These are phyloP conservation scores for Hololepta plana DNA, from an alignment of 2,888 invertebrate genomes.

Conservation along the genomic window DNA sequence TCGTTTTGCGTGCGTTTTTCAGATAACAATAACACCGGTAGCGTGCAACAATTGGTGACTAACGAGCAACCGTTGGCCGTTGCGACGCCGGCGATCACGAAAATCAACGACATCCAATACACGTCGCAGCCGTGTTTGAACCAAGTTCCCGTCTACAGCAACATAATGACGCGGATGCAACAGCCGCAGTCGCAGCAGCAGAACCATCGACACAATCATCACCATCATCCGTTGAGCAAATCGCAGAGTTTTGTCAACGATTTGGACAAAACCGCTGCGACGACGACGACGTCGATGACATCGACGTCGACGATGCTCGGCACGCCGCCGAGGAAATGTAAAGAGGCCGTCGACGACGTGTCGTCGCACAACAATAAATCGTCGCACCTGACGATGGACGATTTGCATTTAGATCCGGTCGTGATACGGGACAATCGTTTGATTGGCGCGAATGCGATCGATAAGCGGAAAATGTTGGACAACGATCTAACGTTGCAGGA, in stretches of 20 bases:
- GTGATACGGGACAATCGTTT: constrained; percentile 17
- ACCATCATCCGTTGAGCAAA: constrained; percentile 20
- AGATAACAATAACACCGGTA: constrained; percentile 48
- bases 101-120: constrained; percentile 15
- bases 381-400: constrained; percentile 27
- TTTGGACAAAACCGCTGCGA: constrained; percentile 7
- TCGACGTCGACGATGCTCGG: constrained; percentile 1
- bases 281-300: constrained; percentile 10
- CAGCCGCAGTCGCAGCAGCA: constrained; percentile 7
- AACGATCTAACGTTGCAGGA: constrained; percentile 25
- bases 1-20: too few relatives aligned
- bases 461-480: constrained; percentile 18
- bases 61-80: constrained; percentile 43
- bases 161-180: constrained; percentile 13
- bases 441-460: constrained; percentile 7
- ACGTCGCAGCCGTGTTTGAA: constrained; percentile 26
- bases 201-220: too few relatives aligned
- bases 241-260: constrained; percentile 14
- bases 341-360: constrained; percentile 8
- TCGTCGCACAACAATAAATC: constrained; percentile 9
- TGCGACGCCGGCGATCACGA: constrained; percentile 8
- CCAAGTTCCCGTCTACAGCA: constrained; percentile 26
- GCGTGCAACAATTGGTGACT: constrained; percentile 43
- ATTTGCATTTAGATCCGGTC: constrained; percentile 35
- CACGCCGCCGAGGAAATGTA: background rate